Evolutionary conservation across 2,888 invertebrate genomes (phyloP).

Genomic region (Timandra comae): DNA sequence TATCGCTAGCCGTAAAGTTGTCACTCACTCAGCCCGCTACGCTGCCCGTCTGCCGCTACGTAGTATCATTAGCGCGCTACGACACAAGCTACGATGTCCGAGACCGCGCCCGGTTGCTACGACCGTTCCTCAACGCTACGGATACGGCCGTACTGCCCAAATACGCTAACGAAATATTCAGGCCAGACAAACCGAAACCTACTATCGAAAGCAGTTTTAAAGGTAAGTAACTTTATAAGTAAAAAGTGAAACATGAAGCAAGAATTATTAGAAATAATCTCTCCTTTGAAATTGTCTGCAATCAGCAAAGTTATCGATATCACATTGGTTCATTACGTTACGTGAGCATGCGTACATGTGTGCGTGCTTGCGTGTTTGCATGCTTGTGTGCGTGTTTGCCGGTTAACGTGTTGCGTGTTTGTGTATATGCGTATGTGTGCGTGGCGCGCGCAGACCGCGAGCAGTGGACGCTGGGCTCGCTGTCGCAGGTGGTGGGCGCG

Average conservation of each 20-base stretch:
- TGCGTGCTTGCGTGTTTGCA: too few relatives aligned
- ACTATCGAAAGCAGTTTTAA: constrained; percentile 89
- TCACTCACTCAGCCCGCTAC: constrained; percentile 92
- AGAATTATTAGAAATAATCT: too few relatives aligned
- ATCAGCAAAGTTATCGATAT: constrained; percentile 17
- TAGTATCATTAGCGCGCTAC: constrained; percentile 95
- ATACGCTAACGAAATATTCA: constrained; percentile 89
- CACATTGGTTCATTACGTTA: too few relatives aligned
- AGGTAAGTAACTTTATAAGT: too few relatives aligned
- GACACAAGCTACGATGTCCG: constrained; percentile 98
- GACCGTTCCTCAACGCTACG: constrained; percentile 70
- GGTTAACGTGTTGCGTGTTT: neutral
- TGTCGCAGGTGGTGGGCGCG: constrained; percentile 95
- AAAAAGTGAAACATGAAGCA: too few relatives aligned
- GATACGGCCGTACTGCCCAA: constrained; percentile 69
- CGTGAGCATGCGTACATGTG: too few relatives aligned
- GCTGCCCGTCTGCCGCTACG: constrained; percentile 91
- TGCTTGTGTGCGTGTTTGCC: too few relatives aligned
- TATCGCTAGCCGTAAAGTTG: constrained; percentile 96
- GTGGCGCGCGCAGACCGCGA: constrained; percentile 88
- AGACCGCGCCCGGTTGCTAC: constrained; percentile 93
- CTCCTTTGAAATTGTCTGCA: too few relatives aligned
- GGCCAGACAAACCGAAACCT: constrained; percentile 96
- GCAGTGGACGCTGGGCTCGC: constrained; percentile 93
- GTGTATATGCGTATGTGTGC: neutral